Base-by-base conservation (phyloP, 2,797 vertebrate species). In the Pyrocephalus nanus region DNA sequence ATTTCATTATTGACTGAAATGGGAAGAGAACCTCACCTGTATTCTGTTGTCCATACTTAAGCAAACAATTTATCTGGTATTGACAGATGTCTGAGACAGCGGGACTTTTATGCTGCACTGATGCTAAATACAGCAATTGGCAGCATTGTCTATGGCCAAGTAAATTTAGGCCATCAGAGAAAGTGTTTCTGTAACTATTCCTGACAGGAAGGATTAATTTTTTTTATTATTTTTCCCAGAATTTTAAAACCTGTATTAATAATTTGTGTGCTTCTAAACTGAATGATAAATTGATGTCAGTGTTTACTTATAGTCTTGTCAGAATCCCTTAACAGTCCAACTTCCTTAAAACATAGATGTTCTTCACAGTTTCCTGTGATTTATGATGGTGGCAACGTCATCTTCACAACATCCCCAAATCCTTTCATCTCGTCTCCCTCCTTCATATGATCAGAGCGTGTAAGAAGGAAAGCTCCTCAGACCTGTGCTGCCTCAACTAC, bases 101-200 rank as follows among this genome's bases (percentile, higher is more conserved):
- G 85, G 75, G 88, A 93, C 64, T 87, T 82, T 43, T 51, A 61
- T 79, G 27, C 61, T 92, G 80, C 57, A 71, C 67, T 94, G 77
- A 92, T 94, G 72, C 90, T 95, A 95, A 96, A 94, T 80, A 87
- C 54, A 71, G 88, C 58, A 80, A 65, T 47, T 94, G 94, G 74
- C 83, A 95, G 61, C 58, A 48, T 16, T 67, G 27, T 91, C 40
- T 73, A 75, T 85, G 45, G 86, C 86, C 93, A 95, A 88, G 61
- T 79, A 80, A 88, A 90, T 92, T 91, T 87, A 73, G 77, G 61
- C 83, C 40, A 76, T 86, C 76, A 61, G 76, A 78, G 29, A 26
- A 38, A 86, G 48, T 69, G 71, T 55, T 86, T 90, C 75, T 86
- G 53, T 84, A 95, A 78, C 62, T 78, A 13, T 20, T 76, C 23